Percentiles rank a stretch among this genome's conserved stretches.
Evolutionary conservation across 2,113 vertebrate genomes (phyloP).

Genomic region (Myanophis thanlyinensis): DNA sequence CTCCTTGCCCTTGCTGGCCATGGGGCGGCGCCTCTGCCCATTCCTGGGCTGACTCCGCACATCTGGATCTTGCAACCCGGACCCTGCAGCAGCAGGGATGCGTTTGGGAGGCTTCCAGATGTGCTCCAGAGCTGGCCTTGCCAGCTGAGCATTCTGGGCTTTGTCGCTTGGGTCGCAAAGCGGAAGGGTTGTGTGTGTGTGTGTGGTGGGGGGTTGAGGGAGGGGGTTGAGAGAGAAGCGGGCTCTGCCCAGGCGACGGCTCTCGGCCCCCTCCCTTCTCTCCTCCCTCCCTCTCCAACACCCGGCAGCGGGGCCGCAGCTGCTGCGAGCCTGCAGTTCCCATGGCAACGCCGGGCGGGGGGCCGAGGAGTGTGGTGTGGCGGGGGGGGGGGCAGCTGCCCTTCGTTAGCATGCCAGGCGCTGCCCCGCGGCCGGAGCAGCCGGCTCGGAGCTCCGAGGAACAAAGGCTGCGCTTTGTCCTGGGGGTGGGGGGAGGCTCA

Average conservation of each 20-base stretch:
- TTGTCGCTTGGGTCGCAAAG: no score
- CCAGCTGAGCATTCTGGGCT: background rate
- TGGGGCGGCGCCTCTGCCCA: background rate
- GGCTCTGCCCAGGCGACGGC: background rate
- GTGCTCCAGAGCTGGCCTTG: no score
- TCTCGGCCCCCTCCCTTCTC: no score
- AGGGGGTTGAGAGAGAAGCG: accelerated
- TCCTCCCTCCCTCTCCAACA: accelerated
- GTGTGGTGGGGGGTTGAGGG: accelerated
- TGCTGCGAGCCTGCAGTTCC: background rate
- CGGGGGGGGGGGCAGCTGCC: background rate
- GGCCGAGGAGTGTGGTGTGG: background rate
- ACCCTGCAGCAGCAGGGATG: background rate
- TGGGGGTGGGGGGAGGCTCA: background rate
- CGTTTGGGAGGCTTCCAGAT: background rate
- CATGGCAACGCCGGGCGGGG: background rate
- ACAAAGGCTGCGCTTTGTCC: background rate
- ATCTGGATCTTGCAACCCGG: background rate
- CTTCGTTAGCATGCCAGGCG: background rate
- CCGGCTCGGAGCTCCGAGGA: background rate
- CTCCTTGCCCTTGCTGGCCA: background rate
- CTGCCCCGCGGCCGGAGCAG: background rate
- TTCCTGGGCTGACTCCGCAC: no score
- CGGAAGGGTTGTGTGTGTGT: no score
- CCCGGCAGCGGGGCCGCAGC: background rate